Evolutionary conservation across 2,797 vertebrate genomes (phyloP).

Genomic region (Sparus aurata): DNA sequence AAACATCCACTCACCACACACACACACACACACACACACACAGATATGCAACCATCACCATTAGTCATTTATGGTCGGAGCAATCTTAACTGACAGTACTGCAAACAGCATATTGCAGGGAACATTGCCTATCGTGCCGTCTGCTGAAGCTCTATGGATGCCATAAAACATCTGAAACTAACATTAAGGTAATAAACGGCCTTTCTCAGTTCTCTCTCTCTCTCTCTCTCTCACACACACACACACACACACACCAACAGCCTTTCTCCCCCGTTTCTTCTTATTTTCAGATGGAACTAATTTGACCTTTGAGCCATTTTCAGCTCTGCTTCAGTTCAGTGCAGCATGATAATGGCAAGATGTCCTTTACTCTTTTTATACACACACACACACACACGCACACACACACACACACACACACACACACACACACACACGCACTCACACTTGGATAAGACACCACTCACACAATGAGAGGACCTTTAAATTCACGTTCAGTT

Average conservation of each 20-base stretch:
- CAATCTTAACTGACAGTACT: conserved; percentile 40
- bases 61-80: conserved; percentile 46
- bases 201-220: background rate
- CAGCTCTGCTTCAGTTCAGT: conserved; percentile 51
- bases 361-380: conserved; percentile 47
- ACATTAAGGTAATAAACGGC: conserved; percentile 41
- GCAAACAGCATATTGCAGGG: conserved; percentile 40
- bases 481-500: conserved; percentile 16
- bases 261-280: conserved; percentile 6
- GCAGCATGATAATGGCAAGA: conserved; percentile 66
- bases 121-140: conserved; percentile 30
- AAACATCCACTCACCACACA: conserved; percentile 31
- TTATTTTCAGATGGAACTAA: conserved; percentile 65
- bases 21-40: conserved; percentile 9
- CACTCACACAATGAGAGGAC: background rate
- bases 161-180: conserved; percentile 56
- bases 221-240: background rate
- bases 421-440: conserved; percentile 9
- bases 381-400: conserved; percentile 38
- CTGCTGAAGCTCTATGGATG: conserved; percentile 41
- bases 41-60: conserved; percentile 16
- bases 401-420: conserved; percentile 18
- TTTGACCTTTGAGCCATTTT: conserved; percentile 72
- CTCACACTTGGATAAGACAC: conserved; percentile 6
- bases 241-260: conserved; percentile 9